Evolutionary conservation across 2,888 invertebrate species (phyloP), one percentile per base, ranked within the genome.

Genomic region (Spilarctia lutea): DNA sequence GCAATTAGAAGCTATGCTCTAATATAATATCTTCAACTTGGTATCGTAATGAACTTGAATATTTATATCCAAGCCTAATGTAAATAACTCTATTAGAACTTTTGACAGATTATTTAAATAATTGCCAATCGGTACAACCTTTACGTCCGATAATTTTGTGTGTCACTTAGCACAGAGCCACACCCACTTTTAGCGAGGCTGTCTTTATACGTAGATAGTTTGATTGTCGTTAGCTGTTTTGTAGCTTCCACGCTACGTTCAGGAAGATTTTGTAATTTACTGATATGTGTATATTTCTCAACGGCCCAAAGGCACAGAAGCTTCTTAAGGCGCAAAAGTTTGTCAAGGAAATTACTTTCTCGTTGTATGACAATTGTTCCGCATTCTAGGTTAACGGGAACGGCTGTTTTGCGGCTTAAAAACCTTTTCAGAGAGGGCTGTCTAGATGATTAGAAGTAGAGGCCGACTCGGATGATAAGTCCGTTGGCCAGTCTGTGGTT

Each of bases 141-240:
- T 4, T 30, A 30, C 6, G 16, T 60, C 60, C 3, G 16, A 18
- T 27, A 4, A 60, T 63, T 30, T 18, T 18, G 63, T 63, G 30
- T 63, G 30, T 30, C 16, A 63, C 18, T 63, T 63, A 63, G 63
- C 18, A 63, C 18, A 30, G 18, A 18, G 30, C 30, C 63, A 30
- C 63, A 63, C 63, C 63, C 63, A 63, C 63, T 18, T 63, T 30
- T 63, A 63, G 63, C 63, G 18, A 30, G 63, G 30, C 60, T n/a
- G n/a, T 27, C n/a, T 30, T 30, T 13, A 60, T n/a, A 10, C 60
- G 27, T 27, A 16, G 27, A 6, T 30, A 27, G 27, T 27, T 16
- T 60, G 10, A 27, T 27, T 27, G n/a, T 56, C 24, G n/a, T 56
- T 56, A 24, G 24, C 8, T 56, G 24, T 8, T 56, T 11, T 56